These are phyloP conservation scores for Orthonychiurus folsomi DNA, from an alignment of 2,888 invertebrate genomes.

Conservation along the genomic window DNA sequence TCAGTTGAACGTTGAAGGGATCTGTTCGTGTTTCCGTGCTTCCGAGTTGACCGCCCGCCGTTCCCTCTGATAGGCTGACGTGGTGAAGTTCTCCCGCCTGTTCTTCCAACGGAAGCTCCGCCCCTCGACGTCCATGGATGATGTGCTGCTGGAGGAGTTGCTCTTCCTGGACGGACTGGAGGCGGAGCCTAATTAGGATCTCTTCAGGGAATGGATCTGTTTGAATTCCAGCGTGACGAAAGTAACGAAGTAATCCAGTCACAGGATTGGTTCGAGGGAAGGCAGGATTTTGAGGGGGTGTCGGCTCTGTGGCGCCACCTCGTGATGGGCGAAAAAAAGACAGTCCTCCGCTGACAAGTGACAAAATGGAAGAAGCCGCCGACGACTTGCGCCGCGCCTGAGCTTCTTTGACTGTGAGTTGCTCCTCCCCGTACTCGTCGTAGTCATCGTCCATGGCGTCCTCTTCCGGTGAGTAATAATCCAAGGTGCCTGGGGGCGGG, in stretches of 20 bases:
- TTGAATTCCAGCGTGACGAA: constrained; percentile 27
- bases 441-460: constrained; percentile 47
- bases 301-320: background rate
- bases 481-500: constrained; percentile 47
- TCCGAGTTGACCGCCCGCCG: background rate
- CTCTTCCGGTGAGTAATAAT: constrained; percentile 46
- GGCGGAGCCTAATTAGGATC: constrained; percentile 29
- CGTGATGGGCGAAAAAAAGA: constrained; percentile 24
- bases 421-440: constrained; percentile 37
- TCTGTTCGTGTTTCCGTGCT: background rate
- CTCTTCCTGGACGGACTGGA: constrained; percentile 35
- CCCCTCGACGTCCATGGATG: background rate
- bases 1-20: background rate
- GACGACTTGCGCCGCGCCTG: constrained; percentile 27
- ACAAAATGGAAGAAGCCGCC: constrained; percentile 33
- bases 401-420: constrained; percentile 32
- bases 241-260: constrained; percentile 7
- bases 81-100: background rate
- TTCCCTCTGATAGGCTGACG: background rate
- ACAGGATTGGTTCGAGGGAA: background rate
- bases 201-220: constrained; percentile 39
- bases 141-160: constrained; percentile 17
- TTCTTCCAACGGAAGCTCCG: background rate
- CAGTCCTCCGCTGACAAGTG: constrained; percentile 28
- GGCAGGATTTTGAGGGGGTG: no score